Conservation (phyloP, 2,113 vertebrate genomes). For the Buteo buteo region DNA sequence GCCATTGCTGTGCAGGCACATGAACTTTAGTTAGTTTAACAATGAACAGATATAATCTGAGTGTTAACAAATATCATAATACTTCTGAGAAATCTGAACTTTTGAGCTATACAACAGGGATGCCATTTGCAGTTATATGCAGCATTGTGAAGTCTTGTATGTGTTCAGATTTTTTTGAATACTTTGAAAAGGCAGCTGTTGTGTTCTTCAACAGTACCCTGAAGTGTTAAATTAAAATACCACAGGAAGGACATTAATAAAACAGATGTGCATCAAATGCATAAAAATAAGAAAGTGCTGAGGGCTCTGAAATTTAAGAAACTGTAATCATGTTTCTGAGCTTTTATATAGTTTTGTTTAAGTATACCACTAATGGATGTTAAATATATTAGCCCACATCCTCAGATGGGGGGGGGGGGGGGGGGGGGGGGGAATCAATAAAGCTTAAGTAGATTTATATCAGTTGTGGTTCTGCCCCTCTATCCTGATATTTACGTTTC, state of each 20-base stretch:
- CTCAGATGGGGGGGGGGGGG: neutral
- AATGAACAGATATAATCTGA: neutral
- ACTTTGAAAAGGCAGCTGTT: neutral
- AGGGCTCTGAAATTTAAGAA: conserved; percentile 20
- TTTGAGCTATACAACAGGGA: neutral
- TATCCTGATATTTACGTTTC: neutral
- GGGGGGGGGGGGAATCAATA: neutral
- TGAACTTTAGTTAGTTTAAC: neutral
- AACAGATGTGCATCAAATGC: neutral
- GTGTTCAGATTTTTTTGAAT: neutral
- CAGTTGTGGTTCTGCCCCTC: neutral
- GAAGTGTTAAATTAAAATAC: neutral
- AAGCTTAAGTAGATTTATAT: neutral
- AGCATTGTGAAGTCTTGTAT: neutral
- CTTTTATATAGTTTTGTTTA: conserved; percentile 19
- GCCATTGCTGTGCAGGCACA: neutral
- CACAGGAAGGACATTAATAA: conserved; percentile 41
- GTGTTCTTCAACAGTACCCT: neutral
- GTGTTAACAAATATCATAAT: neutral
- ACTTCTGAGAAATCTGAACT: neutral
- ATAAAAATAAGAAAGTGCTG: conserved; percentile 47
- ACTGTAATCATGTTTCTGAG: neutral
- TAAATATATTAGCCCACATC: neutral
- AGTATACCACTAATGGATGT: conserved; percentile 38
- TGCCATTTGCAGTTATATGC: neutral